Evolutionary conservation across 2,888 invertebrate genomes (phyloP).

Genomic region (Merodon equestris): DNA sequence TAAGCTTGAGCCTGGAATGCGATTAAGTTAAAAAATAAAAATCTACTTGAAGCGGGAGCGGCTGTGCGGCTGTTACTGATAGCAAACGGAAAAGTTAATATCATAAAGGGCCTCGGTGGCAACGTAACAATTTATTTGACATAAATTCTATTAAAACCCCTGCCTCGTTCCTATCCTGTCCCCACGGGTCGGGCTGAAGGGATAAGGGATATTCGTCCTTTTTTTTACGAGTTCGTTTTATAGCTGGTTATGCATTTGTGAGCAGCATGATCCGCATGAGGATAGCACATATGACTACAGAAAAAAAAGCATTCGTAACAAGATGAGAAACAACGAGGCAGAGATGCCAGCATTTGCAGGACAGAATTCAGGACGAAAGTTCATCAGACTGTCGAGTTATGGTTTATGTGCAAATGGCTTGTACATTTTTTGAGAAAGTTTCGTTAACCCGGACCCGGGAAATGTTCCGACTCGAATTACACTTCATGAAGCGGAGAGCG

Average conservation of each 20-base stretch:
- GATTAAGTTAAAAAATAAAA: slow-evolving; percentile 41
- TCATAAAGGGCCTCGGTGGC: slow-evolving; percentile 36
- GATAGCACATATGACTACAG: too few species aligned
- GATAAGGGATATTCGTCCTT: not conserved
- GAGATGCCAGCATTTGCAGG: too few species aligned
- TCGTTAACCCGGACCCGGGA: too few species aligned
- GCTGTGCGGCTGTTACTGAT: slow-evolving; percentile 10
- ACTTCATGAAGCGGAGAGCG: too few species aligned
- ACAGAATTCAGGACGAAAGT: too few species aligned
- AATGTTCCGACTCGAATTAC: too few species aligned
- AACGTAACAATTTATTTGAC: slow-evolving; percentile 10
- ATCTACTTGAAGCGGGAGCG: slow-evolving; percentile 40
- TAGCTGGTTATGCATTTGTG: not conserved
- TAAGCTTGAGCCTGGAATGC: slow-evolving; percentile 32
- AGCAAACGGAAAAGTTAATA: slow-evolving; percentile 54
- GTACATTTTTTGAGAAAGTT: too few species aligned
- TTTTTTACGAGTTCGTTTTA: slow-evolving; percentile 23
- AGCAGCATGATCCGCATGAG: not conserved
- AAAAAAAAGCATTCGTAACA: too few species aligned
- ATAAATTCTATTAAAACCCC: slow-evolving; percentile 25
- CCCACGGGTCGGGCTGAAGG: not conserved
- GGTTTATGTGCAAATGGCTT: too few species aligned
- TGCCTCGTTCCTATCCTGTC: not conserved
- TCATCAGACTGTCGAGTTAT: too few species aligned
- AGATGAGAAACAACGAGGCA: too few species aligned